A percentile compares a stretch with the other conserved stretches of the same genome.
Evolutionary conservation across 2,797 vertebrate species (phyloP).

Genomic region (Clamator glandarius): DNA sequence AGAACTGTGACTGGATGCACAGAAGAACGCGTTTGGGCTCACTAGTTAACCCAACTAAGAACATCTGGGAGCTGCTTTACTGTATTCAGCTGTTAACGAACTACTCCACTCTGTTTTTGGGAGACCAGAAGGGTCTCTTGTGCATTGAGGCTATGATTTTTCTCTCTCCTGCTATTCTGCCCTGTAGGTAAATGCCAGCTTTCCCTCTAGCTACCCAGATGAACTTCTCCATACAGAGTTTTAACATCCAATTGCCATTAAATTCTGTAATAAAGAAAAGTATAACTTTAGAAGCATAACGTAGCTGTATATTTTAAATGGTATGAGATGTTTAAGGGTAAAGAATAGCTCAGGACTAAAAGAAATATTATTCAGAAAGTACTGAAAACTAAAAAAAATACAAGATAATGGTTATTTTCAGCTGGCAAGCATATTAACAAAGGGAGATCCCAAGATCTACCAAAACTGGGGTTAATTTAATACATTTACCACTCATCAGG

Average conservation of each 20-base stretch:
- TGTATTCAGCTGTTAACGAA: not conserved
- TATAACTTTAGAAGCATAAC: not conserved
- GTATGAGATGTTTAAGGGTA: not conserved
- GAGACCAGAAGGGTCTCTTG: not conserved
- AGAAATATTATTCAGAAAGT: not conserved
- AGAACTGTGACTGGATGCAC: not conserved
- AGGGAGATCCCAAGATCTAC: not conserved
- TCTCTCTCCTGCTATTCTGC: not conserved
- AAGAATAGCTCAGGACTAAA: not conserved
- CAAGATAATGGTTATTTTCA: not conserved
- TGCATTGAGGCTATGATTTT: accelerated
- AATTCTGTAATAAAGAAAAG: not conserved
- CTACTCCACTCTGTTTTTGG: not conserved
- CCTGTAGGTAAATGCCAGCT: not conserved
- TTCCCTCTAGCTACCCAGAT: not conserved
- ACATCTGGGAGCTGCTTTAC: not conserved
- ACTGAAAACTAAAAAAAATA: not conserved
- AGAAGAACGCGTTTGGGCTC: not conserved
- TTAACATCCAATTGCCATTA: not conserved
- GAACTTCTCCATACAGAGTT: not conserved
- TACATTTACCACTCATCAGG: not conserved
- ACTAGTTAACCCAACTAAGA: not conserved
- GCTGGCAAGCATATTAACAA: not conserved
- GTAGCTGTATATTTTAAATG: not conserved
- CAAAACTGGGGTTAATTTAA: not conserved